Evolutionary conservation across 2,797 vertebrate species (phyloP).

Genomic region (Xyrichtys novacula): DNA sequence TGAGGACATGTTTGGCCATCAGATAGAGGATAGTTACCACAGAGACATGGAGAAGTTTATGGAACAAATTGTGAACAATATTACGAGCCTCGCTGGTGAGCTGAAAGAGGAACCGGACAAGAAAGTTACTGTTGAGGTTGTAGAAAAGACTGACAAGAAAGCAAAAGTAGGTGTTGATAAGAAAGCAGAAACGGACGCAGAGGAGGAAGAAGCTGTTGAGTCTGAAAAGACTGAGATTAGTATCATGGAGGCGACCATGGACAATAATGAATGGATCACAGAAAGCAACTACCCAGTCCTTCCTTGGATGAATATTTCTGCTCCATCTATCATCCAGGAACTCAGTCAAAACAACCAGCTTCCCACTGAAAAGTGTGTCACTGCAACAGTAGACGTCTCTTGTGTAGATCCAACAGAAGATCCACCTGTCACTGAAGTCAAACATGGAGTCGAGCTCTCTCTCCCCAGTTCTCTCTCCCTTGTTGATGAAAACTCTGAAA

Average conservation of each 20-base stretch:
- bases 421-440: conserved; percentile 7
- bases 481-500: conserved; percentile 58
- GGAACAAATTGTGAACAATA: neutral
- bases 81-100: neutral
- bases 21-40: conserved; percentile 61
- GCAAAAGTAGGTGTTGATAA: conserved; percentile 1
- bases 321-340: conserved; percentile 19
- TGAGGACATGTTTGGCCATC: conserved; percentile 49
- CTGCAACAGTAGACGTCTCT: neutral
- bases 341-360: conserved; percentile 9
- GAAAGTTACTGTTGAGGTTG: conserved; percentile 11
- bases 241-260: conserved; percentile 88
- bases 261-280: conserved; percentile 85
- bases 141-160: conserved; percentile 27
- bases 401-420: neutral
- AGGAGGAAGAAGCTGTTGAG: conserved; percentile 48
- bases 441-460: conserved; percentile 2
- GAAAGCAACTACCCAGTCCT: conserved; percentile 61
- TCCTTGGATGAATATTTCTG: conserved; percentile 68
- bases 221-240: conserved; percentile 81
- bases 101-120: neutral
- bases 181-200: conserved; percentile 18
- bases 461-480: neutral
- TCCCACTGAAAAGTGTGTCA: neutral
- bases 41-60: conserved; percentile 17